phyloP scores from a whole-genome alignment of 2,113 vertebrate genomes.

The Piaya cayana region DNA sequence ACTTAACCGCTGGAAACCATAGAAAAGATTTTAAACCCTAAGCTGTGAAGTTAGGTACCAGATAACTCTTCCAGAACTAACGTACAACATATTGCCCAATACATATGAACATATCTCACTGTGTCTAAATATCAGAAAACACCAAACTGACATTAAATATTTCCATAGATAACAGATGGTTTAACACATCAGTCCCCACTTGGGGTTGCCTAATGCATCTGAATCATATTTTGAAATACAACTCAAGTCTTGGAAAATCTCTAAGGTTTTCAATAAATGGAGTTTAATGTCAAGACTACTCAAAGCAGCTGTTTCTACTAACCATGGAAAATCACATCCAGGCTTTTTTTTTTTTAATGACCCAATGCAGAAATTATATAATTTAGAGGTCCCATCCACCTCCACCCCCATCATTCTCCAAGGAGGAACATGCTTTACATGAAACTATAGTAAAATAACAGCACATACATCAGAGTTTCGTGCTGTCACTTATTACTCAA shows the following conservation, averaged over 20 bases:
- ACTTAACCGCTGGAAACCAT: slow-evolving; percentile 8
- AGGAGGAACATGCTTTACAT: not conserved
- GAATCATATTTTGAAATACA: slow-evolving; percentile 45
- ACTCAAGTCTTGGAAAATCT: slow-evolving; percentile 52
- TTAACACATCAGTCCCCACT: slow-evolving; percentile 47
- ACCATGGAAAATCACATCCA: slow-evolving; percentile 29
- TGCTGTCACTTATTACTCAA: not conserved
- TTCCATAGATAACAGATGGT: slow-evolving; percentile 61
- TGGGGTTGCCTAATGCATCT: slow-evolving; percentile 44
- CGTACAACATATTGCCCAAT: not conserved
- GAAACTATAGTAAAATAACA: not conserved
- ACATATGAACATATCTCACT: not conserved
- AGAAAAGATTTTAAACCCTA: not conserved
- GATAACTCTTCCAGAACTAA: not conserved
- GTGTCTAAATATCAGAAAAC: slow-evolving; percentile 26
- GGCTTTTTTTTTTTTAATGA: slow-evolving; percentile 8
- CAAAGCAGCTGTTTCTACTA: slow-evolving; percentile 62
- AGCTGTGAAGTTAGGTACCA: not conserved
- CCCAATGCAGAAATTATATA: slow-evolving; percentile 44
- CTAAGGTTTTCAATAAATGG: slow-evolving; percentile 54
- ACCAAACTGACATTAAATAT: slow-evolving; percentile 35
- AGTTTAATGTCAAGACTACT: slow-evolving; percentile 64
- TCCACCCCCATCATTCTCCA: not conserved
- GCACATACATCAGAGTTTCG: not conserved
- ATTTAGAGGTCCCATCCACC: not conserved